phyloP scores from a whole-genome alignment of 2,888 invertebrate genomes.

The Dolichopus griseipennis region DNA sequence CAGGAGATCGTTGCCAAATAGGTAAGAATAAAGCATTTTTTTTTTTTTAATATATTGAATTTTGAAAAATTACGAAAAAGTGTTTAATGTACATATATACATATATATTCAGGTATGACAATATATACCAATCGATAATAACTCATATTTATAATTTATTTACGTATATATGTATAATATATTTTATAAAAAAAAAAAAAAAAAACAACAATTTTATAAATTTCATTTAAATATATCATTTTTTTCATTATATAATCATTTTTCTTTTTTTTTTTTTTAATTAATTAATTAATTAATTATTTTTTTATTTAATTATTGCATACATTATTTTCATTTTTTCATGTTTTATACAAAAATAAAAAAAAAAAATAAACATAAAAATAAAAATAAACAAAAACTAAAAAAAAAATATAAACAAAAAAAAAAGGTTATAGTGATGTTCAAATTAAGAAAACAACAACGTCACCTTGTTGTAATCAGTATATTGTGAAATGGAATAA shows the following conservation, averaged over 20 bases:
- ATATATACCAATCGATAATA: constrained; percentile 14
- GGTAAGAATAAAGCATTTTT: constrained; percentile 43
- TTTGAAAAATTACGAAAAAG: too few species aligned
- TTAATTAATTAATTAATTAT: too few species aligned
- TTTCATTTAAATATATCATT: background rate
- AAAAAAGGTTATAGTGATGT: background rate
- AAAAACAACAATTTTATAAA: too few species aligned
- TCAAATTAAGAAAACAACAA: background rate
- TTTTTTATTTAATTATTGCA: constrained; percentile 8
- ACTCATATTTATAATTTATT: constrained; percentile 13
- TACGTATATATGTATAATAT: too few species aligned
- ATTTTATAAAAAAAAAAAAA: too few species aligned
- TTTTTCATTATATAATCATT: background rate
- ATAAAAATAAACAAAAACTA: too few species aligned
- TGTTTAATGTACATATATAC: too few species aligned
- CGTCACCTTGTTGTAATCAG: constrained; percentile 4
- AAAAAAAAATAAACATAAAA: background rate
- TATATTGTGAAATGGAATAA: constrained; percentile 6
- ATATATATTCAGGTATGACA: background rate
- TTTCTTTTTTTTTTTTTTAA: background rate
- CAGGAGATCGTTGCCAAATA: constrained; percentile 56
- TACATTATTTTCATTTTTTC: constrained; percentile 5
- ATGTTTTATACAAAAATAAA: background rate
- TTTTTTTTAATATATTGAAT: too few species aligned
- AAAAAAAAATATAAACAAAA: background rate